phyloP scores from a whole-genome alignment of 2,113 vertebrate species.

The Paratilapia polleni region DNA sequence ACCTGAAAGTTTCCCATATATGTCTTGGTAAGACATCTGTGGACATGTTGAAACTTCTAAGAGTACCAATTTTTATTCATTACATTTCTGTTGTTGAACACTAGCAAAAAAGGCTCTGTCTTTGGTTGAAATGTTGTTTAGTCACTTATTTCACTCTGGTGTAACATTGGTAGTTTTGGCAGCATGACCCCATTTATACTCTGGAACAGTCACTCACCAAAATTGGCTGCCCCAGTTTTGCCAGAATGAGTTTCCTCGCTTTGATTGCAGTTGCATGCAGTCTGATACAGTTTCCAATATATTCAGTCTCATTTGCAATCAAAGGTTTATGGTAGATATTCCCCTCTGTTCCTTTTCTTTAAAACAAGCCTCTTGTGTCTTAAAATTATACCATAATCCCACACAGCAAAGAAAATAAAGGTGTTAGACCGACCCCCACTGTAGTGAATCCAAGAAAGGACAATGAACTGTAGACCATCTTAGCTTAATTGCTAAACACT shows the following conservation, averaged over 20 bases:
- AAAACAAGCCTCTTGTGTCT: conserved; percentile 1
- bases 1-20: not conserved
- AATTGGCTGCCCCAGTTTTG: conserved; percentile 61
- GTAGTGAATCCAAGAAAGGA: conserved; percentile 5
- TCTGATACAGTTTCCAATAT: conserved; percentile 20
- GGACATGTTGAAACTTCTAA: not conserved
- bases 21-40: not conserved
- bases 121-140: conserved; percentile 19
- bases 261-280: conserved; percentile 30
- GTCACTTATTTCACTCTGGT: conserved; percentile 25
- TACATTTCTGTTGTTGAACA: not conserved
- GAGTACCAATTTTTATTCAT: not conserved
- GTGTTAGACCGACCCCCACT: conserved; percentile 5
- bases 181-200: conserved; percentile 55
- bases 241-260: conserved; percentile 53
- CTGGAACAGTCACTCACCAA: conserved; percentile 48
- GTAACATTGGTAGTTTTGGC: conserved; percentile 49
- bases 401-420: not conserved
- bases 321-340: not conserved
- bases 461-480: conserved; percentile 1
- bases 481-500: conserved; percentile 28
- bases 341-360: not conserved
- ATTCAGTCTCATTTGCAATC: conserved; percentile 23
- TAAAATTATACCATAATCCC: not conserved
- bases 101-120: not conserved